phyloP scores from a whole-genome alignment of 2,113 vertebrate species.

The Stomatorhinus ivindoensis region DNA sequence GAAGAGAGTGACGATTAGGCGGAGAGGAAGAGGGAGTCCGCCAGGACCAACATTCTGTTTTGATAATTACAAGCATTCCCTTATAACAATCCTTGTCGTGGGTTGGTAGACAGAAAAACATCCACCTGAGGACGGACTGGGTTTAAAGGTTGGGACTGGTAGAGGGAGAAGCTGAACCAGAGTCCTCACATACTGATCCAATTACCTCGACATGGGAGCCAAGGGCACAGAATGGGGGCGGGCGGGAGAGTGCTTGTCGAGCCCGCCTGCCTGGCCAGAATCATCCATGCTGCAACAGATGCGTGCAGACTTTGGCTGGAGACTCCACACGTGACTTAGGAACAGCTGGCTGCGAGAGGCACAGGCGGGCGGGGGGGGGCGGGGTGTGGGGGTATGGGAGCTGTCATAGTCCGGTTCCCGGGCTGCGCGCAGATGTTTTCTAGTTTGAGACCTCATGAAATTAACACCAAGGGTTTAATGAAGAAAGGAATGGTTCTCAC shows the following conservation, averaged over 20 bases:
- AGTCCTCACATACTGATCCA: constrained; percentile 39
- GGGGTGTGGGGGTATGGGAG: too few species aligned
- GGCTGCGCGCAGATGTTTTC: too few species aligned
- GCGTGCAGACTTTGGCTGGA: constrained; percentile 47
- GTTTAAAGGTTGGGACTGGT: not conserved
- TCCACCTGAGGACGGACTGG: not conserved
- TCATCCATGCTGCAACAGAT: constrained; percentile 28
- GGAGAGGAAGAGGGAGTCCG: not conserved
- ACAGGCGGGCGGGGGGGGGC: not conserved
- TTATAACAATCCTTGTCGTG: not conserved
- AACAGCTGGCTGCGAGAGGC: constrained; percentile 48
- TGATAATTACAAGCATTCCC: not conserved
- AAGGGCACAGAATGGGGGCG: constrained; percentile 10
- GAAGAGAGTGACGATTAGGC: not conserved
- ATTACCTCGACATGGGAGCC: constrained; percentile 26
- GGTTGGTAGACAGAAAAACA: not conserved
- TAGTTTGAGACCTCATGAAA: not conserved
- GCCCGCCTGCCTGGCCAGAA: not conserved
- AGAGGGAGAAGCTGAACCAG: constrained; percentile 24
- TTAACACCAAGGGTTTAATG: not conserved
- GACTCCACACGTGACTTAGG: constrained; percentile 47
- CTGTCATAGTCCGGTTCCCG: too few species aligned
- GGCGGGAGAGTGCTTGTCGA: not conserved
- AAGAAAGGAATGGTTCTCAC: too few species aligned
- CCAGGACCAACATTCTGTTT: not conserved